Conservation (phyloP, 2,797 vertebrate species). For the Propithecus perrieri region DNA sequence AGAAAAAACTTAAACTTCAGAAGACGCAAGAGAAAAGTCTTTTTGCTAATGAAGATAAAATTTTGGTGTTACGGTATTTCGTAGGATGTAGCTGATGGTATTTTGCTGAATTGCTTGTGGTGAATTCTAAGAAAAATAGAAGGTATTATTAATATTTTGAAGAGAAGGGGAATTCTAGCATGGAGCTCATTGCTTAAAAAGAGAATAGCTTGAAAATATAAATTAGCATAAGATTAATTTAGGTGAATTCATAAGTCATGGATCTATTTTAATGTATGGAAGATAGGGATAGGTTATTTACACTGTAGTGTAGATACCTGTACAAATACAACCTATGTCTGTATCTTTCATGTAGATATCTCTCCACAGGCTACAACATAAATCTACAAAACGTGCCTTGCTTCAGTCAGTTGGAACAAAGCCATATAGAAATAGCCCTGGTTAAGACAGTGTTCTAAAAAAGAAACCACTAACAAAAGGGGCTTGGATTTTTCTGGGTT, state of each 20-base stretch:
- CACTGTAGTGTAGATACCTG: neutral
- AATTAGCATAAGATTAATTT: neutral
- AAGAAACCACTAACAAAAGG: neutral
- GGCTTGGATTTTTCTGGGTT: neutral
- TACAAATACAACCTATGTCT: neutral
- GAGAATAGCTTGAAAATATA: neutral
- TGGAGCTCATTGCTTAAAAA: neutral
- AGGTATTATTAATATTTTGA: neutral
- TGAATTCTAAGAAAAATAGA: neutral
- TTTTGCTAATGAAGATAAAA: neutral
- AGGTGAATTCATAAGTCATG: neutral
- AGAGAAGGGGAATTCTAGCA: neutral
- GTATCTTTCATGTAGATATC: neutral
- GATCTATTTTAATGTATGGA: neutral
- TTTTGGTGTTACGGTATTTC: slow-evolving; percentile 13
- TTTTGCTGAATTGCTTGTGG: neutral
- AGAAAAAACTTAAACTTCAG: slow-evolving; percentile 11
- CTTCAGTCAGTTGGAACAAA: neutral
- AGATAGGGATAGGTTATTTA: neutral
- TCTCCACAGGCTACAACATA: neutral
- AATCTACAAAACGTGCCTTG: neutral
- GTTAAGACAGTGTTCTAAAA: neutral
- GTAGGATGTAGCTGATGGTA: neutral
- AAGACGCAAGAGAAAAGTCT: neutral
- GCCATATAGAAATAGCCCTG: neutral